Conservation (phyloP, 2,888 invertebrate species). For the Lasioglossum marginatum region DNA sequence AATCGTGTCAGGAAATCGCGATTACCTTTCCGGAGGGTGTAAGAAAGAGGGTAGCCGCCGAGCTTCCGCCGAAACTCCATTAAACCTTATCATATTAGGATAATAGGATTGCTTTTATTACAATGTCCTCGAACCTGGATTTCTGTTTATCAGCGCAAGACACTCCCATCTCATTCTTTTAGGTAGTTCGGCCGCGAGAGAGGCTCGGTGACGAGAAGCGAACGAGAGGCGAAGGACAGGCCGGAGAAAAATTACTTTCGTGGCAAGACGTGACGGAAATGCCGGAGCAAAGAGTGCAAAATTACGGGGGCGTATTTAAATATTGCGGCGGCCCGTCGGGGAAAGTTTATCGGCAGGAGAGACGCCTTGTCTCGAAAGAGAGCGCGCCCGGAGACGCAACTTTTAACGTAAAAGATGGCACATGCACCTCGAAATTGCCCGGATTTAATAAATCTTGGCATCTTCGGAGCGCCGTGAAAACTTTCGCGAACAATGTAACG, state of each 20-base stretch:
- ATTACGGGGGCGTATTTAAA: conserved; percentile 69
- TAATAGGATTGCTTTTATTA: conserved; percentile 77
- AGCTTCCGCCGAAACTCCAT: conserved; percentile 65
- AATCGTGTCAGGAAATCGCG: conserved; percentile 28
- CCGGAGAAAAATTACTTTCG: conserved; percentile 68
- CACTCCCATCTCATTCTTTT: conserved; percentile 71
- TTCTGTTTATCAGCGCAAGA: conserved; percentile 77
- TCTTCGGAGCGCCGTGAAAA: conserved; percentile 35
- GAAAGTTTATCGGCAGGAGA: conserved; percentile 62
- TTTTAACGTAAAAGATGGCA: conserved; percentile 41
- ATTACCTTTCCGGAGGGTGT: conserved; percentile 27
- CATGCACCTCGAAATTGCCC: conserved; percentile 47
- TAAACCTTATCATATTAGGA: conserved; percentile 75
- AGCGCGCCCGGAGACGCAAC: conserved; percentile 19
- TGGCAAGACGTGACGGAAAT: conserved; percentile 69
- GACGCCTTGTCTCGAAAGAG: conserved; percentile 18
- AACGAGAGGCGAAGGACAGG: conserved; percentile 19
- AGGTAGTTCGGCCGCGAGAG: conserved; percentile 33
- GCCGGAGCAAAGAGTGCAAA: conserved; percentile 67
- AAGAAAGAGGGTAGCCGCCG: conserved; percentile 24
- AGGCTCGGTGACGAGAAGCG: conserved; percentile 39
- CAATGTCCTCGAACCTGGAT: conserved; percentile 69
- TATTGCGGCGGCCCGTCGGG: conserved; percentile 49
- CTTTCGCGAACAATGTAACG: conserved; percentile 21
- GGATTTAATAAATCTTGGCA: conserved; percentile 44